Base-by-base conservation (phyloP, 2,888 invertebrate genomes). In the Perdita meconis region DNA sequence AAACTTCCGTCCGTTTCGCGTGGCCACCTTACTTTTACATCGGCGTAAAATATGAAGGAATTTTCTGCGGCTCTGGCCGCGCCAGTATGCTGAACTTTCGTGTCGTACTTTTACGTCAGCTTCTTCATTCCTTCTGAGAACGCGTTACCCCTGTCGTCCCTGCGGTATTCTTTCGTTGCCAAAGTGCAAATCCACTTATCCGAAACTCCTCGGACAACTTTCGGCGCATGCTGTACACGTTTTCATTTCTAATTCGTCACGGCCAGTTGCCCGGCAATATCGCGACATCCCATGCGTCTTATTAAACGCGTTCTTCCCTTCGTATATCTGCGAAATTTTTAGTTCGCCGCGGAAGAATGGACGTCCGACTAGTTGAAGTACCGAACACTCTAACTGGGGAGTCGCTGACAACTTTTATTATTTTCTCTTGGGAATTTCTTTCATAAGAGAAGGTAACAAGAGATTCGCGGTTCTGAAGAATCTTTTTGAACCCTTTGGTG, bases 181-280 rank as follows among this genome's bases (percentile, higher is more conserved):
- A 56, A 61, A 56, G 61, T 30, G 56, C 24, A 24, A 60, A 74
- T 63, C 63, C 50, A 57, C 44, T 74, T 74, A 72, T 57, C 57
- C 74, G 38, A 72, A 64, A 44, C 30, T 30, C 51, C 57, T 64
- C 53, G n/a, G 1, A 10, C 59, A 47, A 72, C 42, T 59, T 51
- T 51, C 30, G 19, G 19, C 42, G 36, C 34, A 56, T 63, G 42
- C 30, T n/a, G 42, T 30, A 24, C 57, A 53, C 74, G 63, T 72
- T 71, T 71, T 42, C 72, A 50, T 63, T 72, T 42, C 22, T 72
- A 72, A 74, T 72, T 74, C 63, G 40, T 50, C 73, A 50, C 42
- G 40, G 22, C 30, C 50, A 8, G 8, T 4, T 42, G 19, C 1
- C 3, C n/a, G 4, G 61, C 12, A 50, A 61, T 72, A 56, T 34